Evolutionary conservation across 2,888 invertebrate species (phyloP), one percentile per base, ranked within the genome.

Genomic region (Aphidoletes aphidimyza): DNA sequence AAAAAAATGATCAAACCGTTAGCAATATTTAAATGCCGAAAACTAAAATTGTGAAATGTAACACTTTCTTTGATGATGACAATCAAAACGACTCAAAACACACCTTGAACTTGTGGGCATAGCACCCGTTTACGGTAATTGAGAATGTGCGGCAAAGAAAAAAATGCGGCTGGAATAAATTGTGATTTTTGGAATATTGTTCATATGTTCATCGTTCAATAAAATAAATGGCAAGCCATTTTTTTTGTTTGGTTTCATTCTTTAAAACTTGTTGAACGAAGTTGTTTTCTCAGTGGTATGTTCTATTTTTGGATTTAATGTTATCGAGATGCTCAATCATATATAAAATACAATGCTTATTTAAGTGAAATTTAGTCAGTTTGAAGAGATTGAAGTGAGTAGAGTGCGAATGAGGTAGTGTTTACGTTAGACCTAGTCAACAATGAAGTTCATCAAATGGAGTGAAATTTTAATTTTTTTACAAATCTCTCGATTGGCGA

Each of bases 231-330:
- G 42, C 6, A 42, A 42, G 42, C 42, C 42, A 14, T 42, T 42
- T n/a, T n/a, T n/a, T n/a, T n/a, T n/a, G n/a, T 6, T 42, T 14
- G 42, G 30, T 54, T 26, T 54, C 26, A 6, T 54, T 11, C 54
- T 2, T n/a, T n/a, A 34, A 5, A 69, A 69, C 30, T 30, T 69
- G 69, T 34, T 14, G 30, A 69, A 69, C 34, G n/a, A 26, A 69
- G 34, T 17, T 69, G 34, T 2, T 69, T 11, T 69, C 30, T 14
- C n/a, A 54, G 3, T 22, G 54, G 19, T 47, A 14, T 69, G 69
- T 69, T 69, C 69, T 69, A 69, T 69, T 69, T 69, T 69, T 69
- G 69, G 69, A 14, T 69, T n/a, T 26, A 11, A 14, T 19, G 69
- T 30, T 14, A 69, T 69, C 34, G 69, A 69, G 30, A 30, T 69